These are phyloP conservation scores for Hephaestus fuliginosus DNA, from an alignment of 2,797 vertebrate species.

Conservation along the genomic window DNA sequence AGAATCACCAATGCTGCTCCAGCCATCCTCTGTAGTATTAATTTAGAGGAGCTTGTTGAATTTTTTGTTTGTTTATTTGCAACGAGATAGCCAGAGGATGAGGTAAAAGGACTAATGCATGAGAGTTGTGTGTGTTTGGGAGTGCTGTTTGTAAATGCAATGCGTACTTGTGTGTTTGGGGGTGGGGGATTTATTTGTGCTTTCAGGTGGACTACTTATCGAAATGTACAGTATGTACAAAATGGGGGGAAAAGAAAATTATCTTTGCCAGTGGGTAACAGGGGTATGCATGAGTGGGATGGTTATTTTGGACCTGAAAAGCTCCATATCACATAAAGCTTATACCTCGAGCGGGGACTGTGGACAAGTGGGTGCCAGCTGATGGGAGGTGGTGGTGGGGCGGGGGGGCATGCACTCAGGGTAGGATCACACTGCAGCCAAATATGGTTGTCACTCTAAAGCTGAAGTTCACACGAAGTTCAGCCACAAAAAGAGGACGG, in stretches of 20 bases:
- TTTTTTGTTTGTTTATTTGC: constrained; percentile 79
- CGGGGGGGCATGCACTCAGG: constrained; percentile 57
- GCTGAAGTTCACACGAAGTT: constrained; percentile 59
- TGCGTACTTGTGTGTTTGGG: constrained; percentile 23
- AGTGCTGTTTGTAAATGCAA: constrained; percentile 23
- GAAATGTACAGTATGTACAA: constrained; percentile 51
- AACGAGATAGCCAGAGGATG: constrained; percentile 66
- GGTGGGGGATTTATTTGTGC: constrained; percentile 34
- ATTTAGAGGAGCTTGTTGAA: constrained; percentile 79
- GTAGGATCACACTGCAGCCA: constrained; percentile 46
- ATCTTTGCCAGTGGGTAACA: constrained; percentile 51
- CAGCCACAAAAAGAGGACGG: constrained; percentile 27
- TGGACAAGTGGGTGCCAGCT: constrained; percentile 81
- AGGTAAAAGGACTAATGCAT: constrained; percentile 60
- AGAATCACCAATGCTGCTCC: constrained; percentile 32
- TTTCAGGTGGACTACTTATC: constrained; percentile 51
- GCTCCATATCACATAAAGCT: constrained; percentile 75
- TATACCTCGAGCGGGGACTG: constrained; percentile 65
- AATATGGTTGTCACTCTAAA: constrained; percentile 59
- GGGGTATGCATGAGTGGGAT: constrained; percentile 65
- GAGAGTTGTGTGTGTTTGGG: constrained; percentile 25
- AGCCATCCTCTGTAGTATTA: constrained; percentile 59
- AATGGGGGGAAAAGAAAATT: constrained; percentile 36
- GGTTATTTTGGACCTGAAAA: constrained; percentile 84
- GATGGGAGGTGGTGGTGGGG: constrained; percentile 46